Percentiles rank a stretch among this genome's conserved stretches.
Evolutionary conservation across 2,113 vertebrate genomes (phyloP).

Genomic region (Anser cygnoides): DNA sequence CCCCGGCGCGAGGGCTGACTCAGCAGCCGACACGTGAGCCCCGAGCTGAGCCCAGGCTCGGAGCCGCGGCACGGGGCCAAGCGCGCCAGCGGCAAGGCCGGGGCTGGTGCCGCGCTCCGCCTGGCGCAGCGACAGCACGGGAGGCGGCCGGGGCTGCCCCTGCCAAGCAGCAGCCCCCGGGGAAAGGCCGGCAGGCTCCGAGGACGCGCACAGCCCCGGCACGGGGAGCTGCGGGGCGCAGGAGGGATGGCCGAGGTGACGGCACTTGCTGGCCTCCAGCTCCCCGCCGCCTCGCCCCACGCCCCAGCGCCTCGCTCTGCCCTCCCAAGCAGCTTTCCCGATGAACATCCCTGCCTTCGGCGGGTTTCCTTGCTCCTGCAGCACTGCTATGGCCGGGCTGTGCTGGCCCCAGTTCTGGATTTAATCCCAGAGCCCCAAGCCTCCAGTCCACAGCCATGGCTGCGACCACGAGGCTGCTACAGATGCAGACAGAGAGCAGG

Average conservation of each 20-base stretch:
- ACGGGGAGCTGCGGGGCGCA: accelerated
- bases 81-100: neutral
- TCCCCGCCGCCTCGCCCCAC: neutral
- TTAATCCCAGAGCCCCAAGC: neutral
- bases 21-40: neutral
- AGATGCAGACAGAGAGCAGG: neutral
- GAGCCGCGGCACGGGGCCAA: neutral
- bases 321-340: neutral
- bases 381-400: neutral
- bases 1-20: neutral
- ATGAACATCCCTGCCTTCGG: neutral
- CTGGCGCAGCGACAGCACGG: accelerated
- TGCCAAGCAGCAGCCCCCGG: accelerated
- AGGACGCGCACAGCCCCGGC: neutral
- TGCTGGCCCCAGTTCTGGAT: accelerated
- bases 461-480: neutral
- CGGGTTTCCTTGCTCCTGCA: neutral
- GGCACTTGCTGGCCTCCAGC: neutral
- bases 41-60: neutral
- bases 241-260: accelerated
- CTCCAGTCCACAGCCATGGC: neutral
- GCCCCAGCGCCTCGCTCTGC: neutral
- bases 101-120: neutral
- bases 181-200: neutral
- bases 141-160: neutral